These are phyloP conservation scores for Caenorhabditis latens DNA, from an alignment of 1,140 invertebrate species.

Conservation along the genomic window DNA sequence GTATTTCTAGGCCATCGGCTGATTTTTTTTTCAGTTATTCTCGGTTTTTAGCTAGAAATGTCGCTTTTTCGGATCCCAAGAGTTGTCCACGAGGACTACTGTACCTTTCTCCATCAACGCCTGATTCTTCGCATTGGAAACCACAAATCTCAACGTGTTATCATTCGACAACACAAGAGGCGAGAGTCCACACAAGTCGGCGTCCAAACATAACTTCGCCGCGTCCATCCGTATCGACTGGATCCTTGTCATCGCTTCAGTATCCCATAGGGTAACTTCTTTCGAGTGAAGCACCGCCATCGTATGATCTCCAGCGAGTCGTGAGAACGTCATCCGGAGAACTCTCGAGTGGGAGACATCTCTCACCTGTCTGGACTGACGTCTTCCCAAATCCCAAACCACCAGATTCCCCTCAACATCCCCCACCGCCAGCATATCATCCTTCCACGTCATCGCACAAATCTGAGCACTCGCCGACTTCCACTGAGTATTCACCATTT, in stretches of 20 bases:
- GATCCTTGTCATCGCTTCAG: constrained; percentile 70
- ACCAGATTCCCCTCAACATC: constrained; percentile 72
- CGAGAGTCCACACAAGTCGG: constrained; percentile 75
- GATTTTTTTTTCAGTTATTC: too few relatives aligned
- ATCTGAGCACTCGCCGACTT: constrained; percentile 70
- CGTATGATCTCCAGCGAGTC: constrained; percentile 73
- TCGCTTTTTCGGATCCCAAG: too few relatives aligned
- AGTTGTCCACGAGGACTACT: too few relatives aligned
- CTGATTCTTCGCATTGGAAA: constrained; percentile 45
- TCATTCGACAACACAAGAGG: constrained; percentile 74
- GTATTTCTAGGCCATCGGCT: too few relatives aligned
- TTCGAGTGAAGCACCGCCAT: constrained; percentile 72
- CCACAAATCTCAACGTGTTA: constrained; percentile 67
- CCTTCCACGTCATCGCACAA: constrained; percentile 76
- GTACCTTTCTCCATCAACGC: constrained; percentile 64
- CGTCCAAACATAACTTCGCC: constrained; percentile 68
- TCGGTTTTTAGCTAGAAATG: too few relatives aligned
- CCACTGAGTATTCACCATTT: constrained; percentile 78
- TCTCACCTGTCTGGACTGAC: constrained; percentile 68
- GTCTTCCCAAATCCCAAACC: constrained; percentile 72
- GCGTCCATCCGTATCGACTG: constrained; percentile 65
- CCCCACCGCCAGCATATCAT: constrained; percentile 76
- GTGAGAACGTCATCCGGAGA: constrained; percentile 70
- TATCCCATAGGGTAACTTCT: constrained; percentile 73
- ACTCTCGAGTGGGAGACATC: constrained; percentile 60